Conservation (phyloP, 2,888 invertebrate species). For the Morinoia aosen region DNA sequence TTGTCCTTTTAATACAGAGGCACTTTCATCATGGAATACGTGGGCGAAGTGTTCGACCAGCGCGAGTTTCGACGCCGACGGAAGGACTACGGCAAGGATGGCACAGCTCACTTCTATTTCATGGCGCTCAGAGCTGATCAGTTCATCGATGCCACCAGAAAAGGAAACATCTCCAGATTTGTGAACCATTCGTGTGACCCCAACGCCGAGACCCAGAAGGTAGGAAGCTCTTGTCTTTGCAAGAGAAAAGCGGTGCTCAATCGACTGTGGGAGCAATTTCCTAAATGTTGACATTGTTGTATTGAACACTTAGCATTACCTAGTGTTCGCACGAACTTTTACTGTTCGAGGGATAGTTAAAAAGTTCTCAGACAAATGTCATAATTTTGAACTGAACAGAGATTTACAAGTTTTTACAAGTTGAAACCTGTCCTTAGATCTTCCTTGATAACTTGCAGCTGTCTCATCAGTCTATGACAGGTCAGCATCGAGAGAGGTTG, state of each 20-base stretch:
- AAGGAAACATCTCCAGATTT: constrained; percentile 96
- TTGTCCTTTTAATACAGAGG: constrained; percentile 76
- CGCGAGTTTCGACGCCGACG: constrained; percentile 88
- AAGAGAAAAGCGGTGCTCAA: background rate
- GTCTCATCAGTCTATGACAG: no score
- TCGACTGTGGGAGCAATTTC: background rate
- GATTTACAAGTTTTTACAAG: no score
- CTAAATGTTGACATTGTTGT: background rate
- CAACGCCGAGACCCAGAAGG: constrained; percentile 97
- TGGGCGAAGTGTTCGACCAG: constrained; percentile 81
- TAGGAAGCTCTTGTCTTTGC: constrained; percentile 68
- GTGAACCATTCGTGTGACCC: constrained; percentile 99
- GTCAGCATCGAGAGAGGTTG: no score
- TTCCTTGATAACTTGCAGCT: no score
- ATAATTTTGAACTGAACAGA: no score
- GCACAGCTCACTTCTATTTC: constrained; percentile 95
- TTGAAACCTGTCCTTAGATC: no score
- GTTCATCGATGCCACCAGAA: constrained; percentile 95
- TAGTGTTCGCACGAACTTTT: background rate
- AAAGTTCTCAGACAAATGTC: no score
- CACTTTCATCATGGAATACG: constrained; percentile 97
- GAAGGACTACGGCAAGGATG: constrained; percentile 88
- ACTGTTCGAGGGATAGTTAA: no score
- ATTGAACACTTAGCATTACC: background rate
- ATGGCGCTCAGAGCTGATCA: constrained; percentile 95